Evolutionary conservation across 2,797 vertebrate species (phyloP).

Genomic region (Todus mexicanus): DNA sequence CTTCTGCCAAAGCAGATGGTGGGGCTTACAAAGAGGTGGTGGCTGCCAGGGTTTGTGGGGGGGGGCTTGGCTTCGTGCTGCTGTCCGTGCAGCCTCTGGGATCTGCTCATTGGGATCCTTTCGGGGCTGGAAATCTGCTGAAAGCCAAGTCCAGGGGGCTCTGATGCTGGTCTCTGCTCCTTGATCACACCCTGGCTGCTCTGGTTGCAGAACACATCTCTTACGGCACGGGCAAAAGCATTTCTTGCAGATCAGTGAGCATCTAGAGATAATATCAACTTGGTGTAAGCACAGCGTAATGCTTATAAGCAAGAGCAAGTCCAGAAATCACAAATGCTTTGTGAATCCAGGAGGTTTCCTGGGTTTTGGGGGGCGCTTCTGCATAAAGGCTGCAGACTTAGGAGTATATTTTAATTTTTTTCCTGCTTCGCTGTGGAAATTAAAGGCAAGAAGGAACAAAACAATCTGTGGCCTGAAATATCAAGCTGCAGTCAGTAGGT

Average conservation of each 20-base stretch:
- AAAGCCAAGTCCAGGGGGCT: too few relatives aligned
- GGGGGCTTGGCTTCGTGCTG: background rate
- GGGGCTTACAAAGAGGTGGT: slow-evolving; percentile 6
- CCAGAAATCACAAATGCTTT: background rate
- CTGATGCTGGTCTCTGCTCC: background rate
- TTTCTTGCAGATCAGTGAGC: background rate
- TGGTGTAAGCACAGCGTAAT: background rate
- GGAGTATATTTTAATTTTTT: background rate
- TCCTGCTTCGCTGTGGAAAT: background rate
- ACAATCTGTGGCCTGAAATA: slow-evolving; percentile 47
- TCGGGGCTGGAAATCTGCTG: background rate
- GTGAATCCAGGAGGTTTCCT: background rate
- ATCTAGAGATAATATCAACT: background rate
- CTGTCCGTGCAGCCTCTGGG: accelerated
- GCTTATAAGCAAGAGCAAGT: background rate
- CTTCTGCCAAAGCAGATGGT: slow-evolving; percentile 12
- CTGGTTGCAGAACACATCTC: background rate
- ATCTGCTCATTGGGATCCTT: background rate
- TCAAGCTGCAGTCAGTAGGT: slow-evolving; percentile 32
- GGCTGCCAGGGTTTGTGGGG: background rate
- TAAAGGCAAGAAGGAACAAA: slow-evolving; percentile 37
- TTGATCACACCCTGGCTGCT: background rate
- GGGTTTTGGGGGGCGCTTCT: background rate
- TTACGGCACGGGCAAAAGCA: background rate
- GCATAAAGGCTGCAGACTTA: background rate